Percentiles rank a stretch among this genome's conserved stretches.
Conservation (phyloP, 2,888 invertebrate genomes). For the Synanthedon myopaeformis region DNA sequence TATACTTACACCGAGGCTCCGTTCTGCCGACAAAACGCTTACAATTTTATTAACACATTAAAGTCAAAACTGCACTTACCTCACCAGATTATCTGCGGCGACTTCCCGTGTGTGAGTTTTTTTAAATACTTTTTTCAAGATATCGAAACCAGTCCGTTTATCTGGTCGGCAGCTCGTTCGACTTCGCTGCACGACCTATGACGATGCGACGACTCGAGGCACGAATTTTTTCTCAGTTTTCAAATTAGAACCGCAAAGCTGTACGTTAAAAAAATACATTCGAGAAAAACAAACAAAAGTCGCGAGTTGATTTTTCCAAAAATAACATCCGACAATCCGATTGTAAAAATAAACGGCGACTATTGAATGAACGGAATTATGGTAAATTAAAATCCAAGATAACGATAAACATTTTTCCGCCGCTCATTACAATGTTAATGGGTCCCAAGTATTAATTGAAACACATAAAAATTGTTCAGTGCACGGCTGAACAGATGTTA, state of each 20-base stretch:
- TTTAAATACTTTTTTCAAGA: constrained; percentile 39
- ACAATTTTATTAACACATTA: constrained; percentile 69
- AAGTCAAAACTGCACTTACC: constrained; percentile 67
- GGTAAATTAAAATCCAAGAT: constrained; percentile 8
- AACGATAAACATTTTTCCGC: constrained; percentile 20
- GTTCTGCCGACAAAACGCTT: constrained; percentile 60
- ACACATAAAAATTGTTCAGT: constrained; percentile 22
- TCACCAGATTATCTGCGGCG: constrained; percentile 57
- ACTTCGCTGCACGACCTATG: constrained; percentile 5
- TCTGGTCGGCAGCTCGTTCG: constrained; percentile 28
- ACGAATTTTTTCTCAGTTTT: constrained; percentile 36
- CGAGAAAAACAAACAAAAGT: not conserved
- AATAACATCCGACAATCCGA: not conserved
- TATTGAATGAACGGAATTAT: not conserved
- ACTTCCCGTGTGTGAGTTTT: constrained; percentile 55
- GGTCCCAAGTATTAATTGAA: constrained; percentile 19
- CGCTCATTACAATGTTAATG: constrained; percentile 24
- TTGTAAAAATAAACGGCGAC: not conserved
- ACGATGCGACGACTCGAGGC: constrained; percentile 1
- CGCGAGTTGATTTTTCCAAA: not conserved
- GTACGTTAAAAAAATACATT: constrained; percentile 9
- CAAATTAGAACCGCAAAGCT: constrained; percentile 40
- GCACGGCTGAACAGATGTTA: constrained; percentile 21
- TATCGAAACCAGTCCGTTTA: constrained; percentile 63
- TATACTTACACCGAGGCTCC: constrained; percentile 22